Conservation (phyloP, 2,113 vertebrate species). For the Sylvia atricapilla region DNA sequence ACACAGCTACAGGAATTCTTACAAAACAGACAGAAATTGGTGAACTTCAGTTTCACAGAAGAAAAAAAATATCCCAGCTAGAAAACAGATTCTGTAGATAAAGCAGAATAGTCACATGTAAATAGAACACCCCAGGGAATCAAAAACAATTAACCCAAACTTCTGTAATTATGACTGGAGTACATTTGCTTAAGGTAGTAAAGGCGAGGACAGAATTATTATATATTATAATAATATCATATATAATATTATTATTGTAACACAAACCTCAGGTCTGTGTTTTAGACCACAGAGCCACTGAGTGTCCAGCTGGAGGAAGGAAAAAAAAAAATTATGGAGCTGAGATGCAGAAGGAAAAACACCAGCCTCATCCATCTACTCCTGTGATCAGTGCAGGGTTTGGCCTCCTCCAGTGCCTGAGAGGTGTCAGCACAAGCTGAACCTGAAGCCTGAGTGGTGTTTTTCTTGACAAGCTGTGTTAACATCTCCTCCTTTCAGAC, state of each 20-base stretch:
- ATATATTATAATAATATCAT: no score
- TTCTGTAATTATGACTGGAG: neutral
- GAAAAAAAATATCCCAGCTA: neutral
- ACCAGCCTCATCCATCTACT: neutral
- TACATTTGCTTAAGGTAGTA: neutral
- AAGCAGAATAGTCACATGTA: neutral
- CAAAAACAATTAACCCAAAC: neutral
- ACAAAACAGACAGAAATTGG: neutral
- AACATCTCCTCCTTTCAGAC: neutral
- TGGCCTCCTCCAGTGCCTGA: neutral
- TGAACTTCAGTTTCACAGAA: neutral
- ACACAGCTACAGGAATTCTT: neutral
- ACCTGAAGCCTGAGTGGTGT: neutral
- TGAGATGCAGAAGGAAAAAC: neutral
- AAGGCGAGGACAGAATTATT: neutral
- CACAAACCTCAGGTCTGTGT: neutral
- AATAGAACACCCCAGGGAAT: neutral
- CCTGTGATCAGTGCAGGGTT: neutral
- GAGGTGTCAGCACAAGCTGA: neutral
- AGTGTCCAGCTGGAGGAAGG: neutral
- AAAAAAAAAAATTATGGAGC: neutral
- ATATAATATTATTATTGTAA: no score
- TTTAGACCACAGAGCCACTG: neutral
- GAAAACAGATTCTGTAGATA: neutral
- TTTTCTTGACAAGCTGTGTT: conserved; percentile 8